These are phyloP conservation scores for Berghia stephanieae DNA, from an alignment of 1,140 invertebrate genomes.

Conservation along the genomic window DNA sequence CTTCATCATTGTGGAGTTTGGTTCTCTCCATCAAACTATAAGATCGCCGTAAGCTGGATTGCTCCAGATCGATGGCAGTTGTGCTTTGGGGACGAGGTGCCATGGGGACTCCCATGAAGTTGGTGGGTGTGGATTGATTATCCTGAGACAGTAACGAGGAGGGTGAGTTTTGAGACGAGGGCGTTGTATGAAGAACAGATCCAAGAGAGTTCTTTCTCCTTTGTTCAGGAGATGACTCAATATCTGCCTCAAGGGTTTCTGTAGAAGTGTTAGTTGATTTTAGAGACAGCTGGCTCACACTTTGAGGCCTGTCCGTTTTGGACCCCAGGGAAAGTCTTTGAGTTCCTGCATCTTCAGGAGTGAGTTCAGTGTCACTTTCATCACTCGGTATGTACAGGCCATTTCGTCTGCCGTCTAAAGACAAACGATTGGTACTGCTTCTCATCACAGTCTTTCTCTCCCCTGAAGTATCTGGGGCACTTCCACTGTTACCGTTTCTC, in stretches of 20 bases:
- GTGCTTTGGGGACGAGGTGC: conserved; percentile 4
- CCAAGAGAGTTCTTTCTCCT: conserved; percentile 25
- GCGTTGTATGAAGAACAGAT: no score
- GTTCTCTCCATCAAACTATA: conserved; percentile 28
- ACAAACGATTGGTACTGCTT: conserved; percentile 43
- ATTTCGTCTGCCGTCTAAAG: conserved; percentile 49
- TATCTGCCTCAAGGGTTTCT: conserved; percentile 55
- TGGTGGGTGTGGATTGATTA: no score
- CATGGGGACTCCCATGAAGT: background rate
- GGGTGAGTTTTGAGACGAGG: no score
- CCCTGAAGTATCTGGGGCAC: conserved; percentile 34
- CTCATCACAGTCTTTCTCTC: conserved; percentile 38
- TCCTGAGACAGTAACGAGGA: background rate
- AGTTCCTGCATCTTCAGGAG: conserved; percentile 38
- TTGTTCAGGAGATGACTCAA: conserved; percentile 45
- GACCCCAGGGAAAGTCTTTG: conserved; percentile 43
- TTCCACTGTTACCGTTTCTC: conserved; percentile 34
- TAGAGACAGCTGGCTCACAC: conserved; percentile 51
- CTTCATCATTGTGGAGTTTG: conserved; percentile 34
- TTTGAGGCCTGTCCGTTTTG: conserved; percentile 58
- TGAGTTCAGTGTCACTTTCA: conserved; percentile 55
- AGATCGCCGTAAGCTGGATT: background rate
- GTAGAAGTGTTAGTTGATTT: conserved; percentile 62
- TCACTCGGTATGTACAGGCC: conserved; percentile 54
- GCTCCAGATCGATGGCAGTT: background rate